Base-by-base conservation (phyloP, 1,140 invertebrate genomes). In the Drosophila nikananu region DNA sequence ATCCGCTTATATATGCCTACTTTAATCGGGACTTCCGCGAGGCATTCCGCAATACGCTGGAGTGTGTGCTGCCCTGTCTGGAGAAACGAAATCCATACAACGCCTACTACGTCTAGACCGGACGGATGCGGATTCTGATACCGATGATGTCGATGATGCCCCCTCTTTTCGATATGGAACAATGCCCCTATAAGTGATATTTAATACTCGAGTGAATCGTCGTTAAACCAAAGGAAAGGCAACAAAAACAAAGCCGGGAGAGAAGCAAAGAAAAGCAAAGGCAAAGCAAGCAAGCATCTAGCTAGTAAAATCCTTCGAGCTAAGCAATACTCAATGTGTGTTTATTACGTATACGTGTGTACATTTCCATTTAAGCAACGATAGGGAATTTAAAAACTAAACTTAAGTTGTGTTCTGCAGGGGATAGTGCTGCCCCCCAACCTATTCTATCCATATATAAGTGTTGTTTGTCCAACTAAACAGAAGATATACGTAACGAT, bases 11-110 rank as follows among this genome's bases (percentile, higher is more conserved):
- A 84, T 99, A 99, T 94, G 98, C 98, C 71, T 99, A 99, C 94
- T 99, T 99, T 94, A 99, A 99, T 94, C 95, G 98, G 27, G 99
- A 99, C 93, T 99, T 99, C 94, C 95, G 98, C 92, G 97, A 98
- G 93, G 98, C 98, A 25, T 99, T 99, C 94, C 98, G 97, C 93
- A 97, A 98, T 93, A 98, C 97, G 21, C 94, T 99, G 59, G 95
- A 97, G 91, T 97, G 97, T 92, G 96, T 96, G 6, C 95, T 98
- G 75, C 96, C 96, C 32, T 97, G 96, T 84, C 96, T 92, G 78
- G 83, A 87, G 65, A 93, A 93, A 46, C 91, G 92, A 35, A 92
- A 93, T 84, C 92, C 92, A 30, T 93, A 92, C 58, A 92, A 95
- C 89, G 94, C 95, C 93, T 94, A 93, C 68, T 95, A 94, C 73